A percentile compares a stretch with the other conserved stretches of the same genome.
Evolutionary conservation across 2,113 vertebrate species (phyloP).

Genomic region (Naja naja): DNA sequence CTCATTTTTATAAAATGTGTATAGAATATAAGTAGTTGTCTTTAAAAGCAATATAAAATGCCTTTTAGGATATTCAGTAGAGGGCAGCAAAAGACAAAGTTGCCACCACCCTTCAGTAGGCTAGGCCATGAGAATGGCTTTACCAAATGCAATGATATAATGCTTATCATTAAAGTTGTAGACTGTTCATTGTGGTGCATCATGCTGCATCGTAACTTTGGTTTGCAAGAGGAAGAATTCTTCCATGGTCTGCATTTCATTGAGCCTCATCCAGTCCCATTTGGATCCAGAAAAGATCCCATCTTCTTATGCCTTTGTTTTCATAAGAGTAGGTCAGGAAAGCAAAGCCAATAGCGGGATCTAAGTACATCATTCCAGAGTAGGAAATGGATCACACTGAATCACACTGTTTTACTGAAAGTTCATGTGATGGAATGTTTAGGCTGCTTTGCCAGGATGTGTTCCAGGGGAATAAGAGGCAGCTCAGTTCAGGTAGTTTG

Average conservation of each 20-base stretch:
- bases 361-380: neutral
- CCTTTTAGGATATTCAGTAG: slow-evolving; percentile 40
- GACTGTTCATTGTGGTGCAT: neutral
- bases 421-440: neutral
- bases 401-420: neutral
- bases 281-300: neutral
- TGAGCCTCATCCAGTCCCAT: neutral
- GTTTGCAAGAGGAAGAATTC: slow-evolving; percentile 5
- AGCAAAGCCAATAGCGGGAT: neutral
- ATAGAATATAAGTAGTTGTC: slow-evolving; percentile 33
- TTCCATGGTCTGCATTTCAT: neutral
- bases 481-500: no score
- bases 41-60: slow-evolving; percentile 34
- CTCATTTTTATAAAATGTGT: slow-evolving; percentile 40
- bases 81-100: slow-evolving; percentile 39
- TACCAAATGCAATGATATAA: slow-evolving; percentile 4
- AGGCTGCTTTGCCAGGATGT: no score
- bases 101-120: slow-evolving; percentile 3
- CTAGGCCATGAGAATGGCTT: slow-evolving; percentile 28
- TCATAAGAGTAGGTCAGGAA: neutral
- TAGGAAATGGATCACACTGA: neutral
- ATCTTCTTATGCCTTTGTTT: neutral
- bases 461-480: no score
- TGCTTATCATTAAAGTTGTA: neutral
- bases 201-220: slow-evolving; percentile 12